Base-by-base conservation (phyloP, 2,113 vertebrate species). In the Vanacampus margaritifer region DNA sequence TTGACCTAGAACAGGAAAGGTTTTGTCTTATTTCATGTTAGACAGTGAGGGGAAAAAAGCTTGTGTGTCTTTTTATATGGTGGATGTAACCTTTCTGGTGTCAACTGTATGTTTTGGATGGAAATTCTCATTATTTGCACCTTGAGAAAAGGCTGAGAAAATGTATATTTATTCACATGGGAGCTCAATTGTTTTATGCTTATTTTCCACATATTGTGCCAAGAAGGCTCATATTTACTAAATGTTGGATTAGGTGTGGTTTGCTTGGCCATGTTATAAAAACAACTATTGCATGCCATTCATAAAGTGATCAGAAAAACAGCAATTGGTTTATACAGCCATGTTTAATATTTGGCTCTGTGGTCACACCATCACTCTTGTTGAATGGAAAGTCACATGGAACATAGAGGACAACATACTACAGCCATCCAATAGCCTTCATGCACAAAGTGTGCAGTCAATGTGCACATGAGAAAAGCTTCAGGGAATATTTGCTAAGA, bases 311-410 rank as follows among this genome's bases (percentile, higher is more conserved):
- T 54, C 23, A 26, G n/a, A 8, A 63, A 26, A 26, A 45, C 10
- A 71, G n/a, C 12, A 13, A 73, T 66, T 26, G 53, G 28, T 6
- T 69, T 64, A 46, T 48, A 83, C 46, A 67, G 66, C 35, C 57
- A 66, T 51, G 39, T 72, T 60, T 80, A 24, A 65, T 54, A 60
- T 64, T 64, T 41, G 79, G 61, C 73, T 80, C 14, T 68, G 67
- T 81, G 57, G 57, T 50, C 69, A 48, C 23, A 65, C 65, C 28
- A 57, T 68, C 32, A 65, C 37, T 70, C 71, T 39, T 62, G 54
- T 68, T 69, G 36, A 65, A 78, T 76, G 46, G 69, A 81, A 63
- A 39, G 32, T 73, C 45, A 79, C 74, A 79, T 57, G 72, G 51
- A 82, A 82, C 36, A 61, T 39, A 17, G 54, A 37, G 9, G 57